Evolutionary conservation across 2,888 invertebrate species (phyloP).

Genomic region (Odontocolon sp.): DNA sequence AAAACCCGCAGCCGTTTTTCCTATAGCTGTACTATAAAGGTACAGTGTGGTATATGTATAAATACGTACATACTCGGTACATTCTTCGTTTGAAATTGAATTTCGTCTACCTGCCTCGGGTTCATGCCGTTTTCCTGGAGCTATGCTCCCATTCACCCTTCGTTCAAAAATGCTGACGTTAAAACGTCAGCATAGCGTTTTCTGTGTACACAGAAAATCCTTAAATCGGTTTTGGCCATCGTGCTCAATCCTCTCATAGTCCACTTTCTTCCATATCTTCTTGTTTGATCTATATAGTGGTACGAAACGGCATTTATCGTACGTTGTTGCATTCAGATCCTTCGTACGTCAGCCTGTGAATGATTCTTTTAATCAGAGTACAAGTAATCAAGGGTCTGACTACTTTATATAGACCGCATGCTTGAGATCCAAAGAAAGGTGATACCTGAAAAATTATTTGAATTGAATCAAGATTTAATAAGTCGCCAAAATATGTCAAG

Average conservation of each 20-base stretch:
- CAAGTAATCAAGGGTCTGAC: no score
- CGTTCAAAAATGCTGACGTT: constrained; percentile 41
- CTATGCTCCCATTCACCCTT: background rate
- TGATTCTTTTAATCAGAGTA: no score
- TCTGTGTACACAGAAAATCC: constrained; percentile 38
- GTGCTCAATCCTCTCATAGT: constrained; percentile 2
- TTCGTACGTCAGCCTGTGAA: no score
- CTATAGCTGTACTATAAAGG: background rate
- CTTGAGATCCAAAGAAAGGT: no score
- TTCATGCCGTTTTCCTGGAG: constrained; percentile 26
- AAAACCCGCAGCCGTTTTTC: background rate
- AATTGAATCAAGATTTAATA: no score
- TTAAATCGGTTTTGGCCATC: constrained; percentile 45
- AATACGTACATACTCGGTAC: constrained; percentile 16
- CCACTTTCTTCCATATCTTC: background rate
- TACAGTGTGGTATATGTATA: background rate
- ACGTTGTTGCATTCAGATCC: background rate
- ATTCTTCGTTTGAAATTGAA: constrained; percentile 45
- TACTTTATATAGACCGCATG: no score
- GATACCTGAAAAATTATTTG: no score
- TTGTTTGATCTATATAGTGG: background rate
- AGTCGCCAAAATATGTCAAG: no score
- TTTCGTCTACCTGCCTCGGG: constrained; percentile 32
- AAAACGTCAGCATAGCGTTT: no score
- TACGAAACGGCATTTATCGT: background rate